These are phyloP conservation scores for Microtus oregoni DNA, from an alignment of 2,113 vertebrate species.

Conservation along the genomic window DNA sequence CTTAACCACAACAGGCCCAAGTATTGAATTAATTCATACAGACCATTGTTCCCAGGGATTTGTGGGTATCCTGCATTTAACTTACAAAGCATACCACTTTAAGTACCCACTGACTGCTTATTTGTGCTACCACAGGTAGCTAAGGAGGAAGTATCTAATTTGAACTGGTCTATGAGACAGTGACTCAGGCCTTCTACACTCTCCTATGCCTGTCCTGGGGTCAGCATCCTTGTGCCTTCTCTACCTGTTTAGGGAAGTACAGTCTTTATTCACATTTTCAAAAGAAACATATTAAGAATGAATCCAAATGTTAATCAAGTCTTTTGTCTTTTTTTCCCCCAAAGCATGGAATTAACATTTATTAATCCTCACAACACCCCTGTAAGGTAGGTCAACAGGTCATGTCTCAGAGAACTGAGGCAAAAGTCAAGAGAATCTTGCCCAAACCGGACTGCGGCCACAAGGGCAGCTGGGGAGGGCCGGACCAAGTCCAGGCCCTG, in stretches of 20 bases:
- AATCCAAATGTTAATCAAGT: neutral
- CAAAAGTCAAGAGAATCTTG: constrained; percentile 32
- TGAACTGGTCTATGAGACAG: neutral
- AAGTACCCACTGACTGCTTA: neutral
- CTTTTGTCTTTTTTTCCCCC: neutral
- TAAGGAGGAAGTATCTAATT: neutral
- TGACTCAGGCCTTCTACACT: neutral
- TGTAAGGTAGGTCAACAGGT: constrained; percentile 76
- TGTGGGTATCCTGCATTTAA: neutral
- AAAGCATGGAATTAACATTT: constrained; percentile 74
- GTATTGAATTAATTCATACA: neutral
- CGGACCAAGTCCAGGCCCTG: neutral
- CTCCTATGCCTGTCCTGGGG: neutral
- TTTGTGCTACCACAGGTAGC: neutral
- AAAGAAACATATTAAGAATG: neutral
- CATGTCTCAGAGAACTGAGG: constrained; percentile 56
- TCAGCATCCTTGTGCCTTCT: neutral
- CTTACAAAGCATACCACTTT: neutral
- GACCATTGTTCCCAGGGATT: neutral
- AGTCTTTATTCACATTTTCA: neutral
- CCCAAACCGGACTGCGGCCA: neutral
- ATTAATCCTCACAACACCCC: constrained; percentile 81
- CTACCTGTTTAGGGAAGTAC: neutral
- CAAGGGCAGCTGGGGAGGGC: neutral
- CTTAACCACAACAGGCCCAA: neutral